These are phyloP conservation scores for Genyomyrus donnyi DNA, from an alignment of 2,113 vertebrate genomes.

Conservation along the genomic window DNA sequence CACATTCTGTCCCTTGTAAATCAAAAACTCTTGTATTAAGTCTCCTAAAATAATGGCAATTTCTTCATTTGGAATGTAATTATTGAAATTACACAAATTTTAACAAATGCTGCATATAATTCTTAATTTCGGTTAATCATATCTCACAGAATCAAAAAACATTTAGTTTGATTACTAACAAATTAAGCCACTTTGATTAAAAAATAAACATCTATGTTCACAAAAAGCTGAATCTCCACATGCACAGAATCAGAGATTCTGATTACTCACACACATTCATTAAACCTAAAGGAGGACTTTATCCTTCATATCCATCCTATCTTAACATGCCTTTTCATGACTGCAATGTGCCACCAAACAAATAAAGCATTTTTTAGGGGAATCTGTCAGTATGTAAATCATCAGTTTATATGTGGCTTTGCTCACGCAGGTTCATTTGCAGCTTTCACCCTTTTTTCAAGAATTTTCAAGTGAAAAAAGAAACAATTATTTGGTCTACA, in stretches of 20 bases:
- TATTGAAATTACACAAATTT: not conserved
- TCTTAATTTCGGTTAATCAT: not conserved
- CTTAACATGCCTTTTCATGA: slow-evolving; percentile 67
- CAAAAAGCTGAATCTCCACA: slow-evolving; percentile 18
- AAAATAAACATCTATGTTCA: not conserved
- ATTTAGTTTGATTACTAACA: not conserved
- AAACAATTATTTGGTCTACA: slow-evolving; percentile 78
- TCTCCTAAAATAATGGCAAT: not conserved
- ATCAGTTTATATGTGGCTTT: slow-evolving; percentile 60
- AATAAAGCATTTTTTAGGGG: slow-evolving; percentile 43
- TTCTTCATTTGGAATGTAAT: not conserved
- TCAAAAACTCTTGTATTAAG: not conserved
- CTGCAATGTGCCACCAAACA: slow-evolving; percentile 54
- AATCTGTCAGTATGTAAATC: slow-evolving; percentile 51
- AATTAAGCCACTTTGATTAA: not conserved
- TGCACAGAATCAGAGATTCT: slow-evolving; percentile 46
- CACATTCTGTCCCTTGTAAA: not conserved
- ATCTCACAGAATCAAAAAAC: not conserved
- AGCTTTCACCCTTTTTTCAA: slow-evolving; percentile 62
- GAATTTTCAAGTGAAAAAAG: slow-evolving; percentile 64
- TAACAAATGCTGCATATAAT: not conserved
- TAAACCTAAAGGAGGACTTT: slow-evolving; percentile 37
- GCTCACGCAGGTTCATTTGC: slow-evolving; percentile 66
- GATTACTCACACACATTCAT: slow-evolving; percentile 50
- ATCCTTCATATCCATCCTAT: slow-evolving; percentile 51